Evolutionary conservation across 2,888 invertebrate species (phyloP).

Genomic region (Sipunculus nudus): DNA sequence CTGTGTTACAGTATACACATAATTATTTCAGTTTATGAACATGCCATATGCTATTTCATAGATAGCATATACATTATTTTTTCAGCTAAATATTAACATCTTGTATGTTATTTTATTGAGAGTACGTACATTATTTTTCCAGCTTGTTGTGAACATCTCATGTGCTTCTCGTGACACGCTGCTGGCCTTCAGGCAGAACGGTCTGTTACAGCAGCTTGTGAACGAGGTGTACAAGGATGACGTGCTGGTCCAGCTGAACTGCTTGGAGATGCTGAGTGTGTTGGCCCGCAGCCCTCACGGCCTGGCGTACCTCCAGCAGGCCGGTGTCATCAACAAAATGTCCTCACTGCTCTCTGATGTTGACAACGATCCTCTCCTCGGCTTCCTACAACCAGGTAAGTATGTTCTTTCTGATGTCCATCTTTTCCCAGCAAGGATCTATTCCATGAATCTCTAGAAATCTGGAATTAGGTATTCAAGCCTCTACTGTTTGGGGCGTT

Average conservation of each 20-base stretch:
- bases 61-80: too few species aligned
- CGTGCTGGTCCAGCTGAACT: slow-evolving; percentile 81
- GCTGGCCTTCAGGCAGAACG: slow-evolving; percentile 71
- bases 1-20: too few species aligned
- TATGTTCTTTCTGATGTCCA: neutral
- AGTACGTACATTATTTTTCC: slow-evolving; percentile 57
- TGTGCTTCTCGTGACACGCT: slow-evolving; percentile 71
- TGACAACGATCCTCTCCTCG: slow-evolving; percentile 72
- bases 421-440: too few species aligned
- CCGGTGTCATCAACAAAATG: slow-evolving; percentile 75
- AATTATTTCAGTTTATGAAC: too few species aligned
- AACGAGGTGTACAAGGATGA: slow-evolving; percentile 76
- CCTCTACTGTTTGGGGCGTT: too few species aligned
- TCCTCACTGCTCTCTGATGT: slow-evolving; percentile 73
- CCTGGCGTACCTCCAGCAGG: slow-evolving; percentile 76
- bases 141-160: slow-evolving; percentile 72
- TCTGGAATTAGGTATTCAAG: too few species aligned
- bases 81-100: too few species aligned
- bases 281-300: slow-evolving; percentile 79
- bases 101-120: too few species aligned
- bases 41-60: too few species aligned
- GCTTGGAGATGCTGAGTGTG: slow-evolving; percentile 80
- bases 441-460: too few species aligned
- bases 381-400: slow-evolving; percentile 74
- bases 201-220: slow-evolving; percentile 76